Conservation (phyloP, 2,113 vertebrate species). For the Mus spicilegus region DNA sequence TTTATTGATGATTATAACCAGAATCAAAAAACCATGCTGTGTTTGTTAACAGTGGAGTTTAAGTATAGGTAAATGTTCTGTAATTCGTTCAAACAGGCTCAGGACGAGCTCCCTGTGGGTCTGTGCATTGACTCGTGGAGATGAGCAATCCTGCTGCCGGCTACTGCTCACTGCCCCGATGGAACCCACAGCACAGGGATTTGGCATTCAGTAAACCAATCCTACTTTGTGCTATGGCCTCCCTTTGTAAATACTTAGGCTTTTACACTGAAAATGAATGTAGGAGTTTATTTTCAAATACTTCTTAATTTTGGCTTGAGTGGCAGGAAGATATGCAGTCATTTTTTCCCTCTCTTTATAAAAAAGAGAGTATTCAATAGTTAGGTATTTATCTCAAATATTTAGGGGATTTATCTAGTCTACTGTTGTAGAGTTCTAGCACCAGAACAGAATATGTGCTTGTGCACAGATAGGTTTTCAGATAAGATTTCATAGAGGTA, state of each 20-base stretch:
- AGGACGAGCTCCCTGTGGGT: neutral
- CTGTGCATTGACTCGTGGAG: neutral
- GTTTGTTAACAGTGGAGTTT: neutral
- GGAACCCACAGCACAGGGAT: neutral
- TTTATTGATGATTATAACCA: neutral
- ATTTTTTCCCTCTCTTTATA: neutral
- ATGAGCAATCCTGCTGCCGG: neutral
- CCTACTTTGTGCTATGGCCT: neutral
- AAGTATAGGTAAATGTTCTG: neutral
- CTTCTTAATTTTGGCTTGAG: neutral
- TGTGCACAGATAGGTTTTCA: neutral
- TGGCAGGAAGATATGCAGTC: neutral
- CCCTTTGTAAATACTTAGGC: neutral
- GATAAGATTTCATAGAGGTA: neutral
- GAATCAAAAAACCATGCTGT: neutral
- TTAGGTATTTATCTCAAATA: neutral
- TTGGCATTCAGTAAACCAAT: neutral
- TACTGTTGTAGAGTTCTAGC: neutral
- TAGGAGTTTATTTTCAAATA: neutral
- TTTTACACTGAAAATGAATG: neutral
- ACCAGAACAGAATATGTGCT: neutral
- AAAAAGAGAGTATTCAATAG: neutral
- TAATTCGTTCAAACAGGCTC: neutral
- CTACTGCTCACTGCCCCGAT: fast-evolving
- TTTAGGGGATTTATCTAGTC: neutral